Percentiles rank a stretch among this genome's conserved stretches.
These are phyloP conservation scores for Anguilla marmorata DNA, from an alignment of 2,797 vertebrate genomes.

Conservation along the genomic window DNA sequence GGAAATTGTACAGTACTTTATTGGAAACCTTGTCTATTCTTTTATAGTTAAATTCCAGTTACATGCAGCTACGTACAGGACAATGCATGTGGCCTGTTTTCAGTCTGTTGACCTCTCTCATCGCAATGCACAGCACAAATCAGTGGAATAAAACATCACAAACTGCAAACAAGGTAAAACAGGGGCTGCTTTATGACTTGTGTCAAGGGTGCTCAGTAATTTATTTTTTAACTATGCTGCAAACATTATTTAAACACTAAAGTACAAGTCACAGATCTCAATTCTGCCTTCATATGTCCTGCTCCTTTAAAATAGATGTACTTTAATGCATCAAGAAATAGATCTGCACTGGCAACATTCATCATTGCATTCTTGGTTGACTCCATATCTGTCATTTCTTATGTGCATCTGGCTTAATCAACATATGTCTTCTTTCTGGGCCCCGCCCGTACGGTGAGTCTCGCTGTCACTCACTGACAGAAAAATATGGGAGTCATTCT, in stretches of 20 bases:
- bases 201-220: background rate
- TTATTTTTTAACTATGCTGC: background rate
- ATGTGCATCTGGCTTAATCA: background rate
- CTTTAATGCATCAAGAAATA: too few relatives aligned
- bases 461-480: background rate
- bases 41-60: background rate
- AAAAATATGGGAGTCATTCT: background rate
- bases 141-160: constrained; percentile 17
- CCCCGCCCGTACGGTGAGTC: background rate
- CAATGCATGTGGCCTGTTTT: background rate
- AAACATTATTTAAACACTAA: background rate
- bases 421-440: background rate
- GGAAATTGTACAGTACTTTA: too few relatives aligned
- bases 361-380: background rate
- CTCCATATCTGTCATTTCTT: background rate
- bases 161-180: background rate
- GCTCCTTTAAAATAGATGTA: background rate
- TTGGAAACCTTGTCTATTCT: too few relatives aligned
- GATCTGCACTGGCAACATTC: background rate
- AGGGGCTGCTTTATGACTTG: background rate
- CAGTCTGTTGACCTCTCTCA: constrained; percentile 2
- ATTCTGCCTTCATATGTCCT: background rate
- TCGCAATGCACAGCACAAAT: background rate
- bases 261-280: background rate
- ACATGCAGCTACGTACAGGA: constrained; percentile 3